phyloP scores from a whole-genome alignment of 2,113 vertebrate genomes.

The Zapornia atra region DNA sequence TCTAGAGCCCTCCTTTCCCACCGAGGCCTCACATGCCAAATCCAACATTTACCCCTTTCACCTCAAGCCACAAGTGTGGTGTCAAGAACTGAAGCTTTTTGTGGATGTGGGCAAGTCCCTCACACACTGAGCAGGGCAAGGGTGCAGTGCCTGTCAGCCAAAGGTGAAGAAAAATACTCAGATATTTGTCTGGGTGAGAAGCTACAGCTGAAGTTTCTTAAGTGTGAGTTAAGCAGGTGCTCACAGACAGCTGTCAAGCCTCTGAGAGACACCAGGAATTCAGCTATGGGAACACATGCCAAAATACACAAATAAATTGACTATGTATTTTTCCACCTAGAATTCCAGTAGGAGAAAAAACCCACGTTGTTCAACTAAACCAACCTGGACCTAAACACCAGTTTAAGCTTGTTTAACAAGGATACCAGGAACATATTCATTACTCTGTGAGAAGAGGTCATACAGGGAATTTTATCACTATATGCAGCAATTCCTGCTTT shows the following conservation, averaged over 20 bases:
- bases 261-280: background rate
- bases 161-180: background rate
- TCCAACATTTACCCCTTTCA: background rate
- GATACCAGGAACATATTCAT: background rate
- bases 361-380: background rate
- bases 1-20: background rate
- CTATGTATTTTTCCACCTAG: background rate
- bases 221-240: background rate
- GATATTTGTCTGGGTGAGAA: background rate
- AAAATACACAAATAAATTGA: background rate
- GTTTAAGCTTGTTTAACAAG: background rate
- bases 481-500: background rate
- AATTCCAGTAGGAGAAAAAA: background rate
- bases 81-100: background rate
- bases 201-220: background rate
- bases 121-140: background rate
- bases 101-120: background rate
- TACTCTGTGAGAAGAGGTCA: background rate
- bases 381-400: background rate
- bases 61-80: background rate
- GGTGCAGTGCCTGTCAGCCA: background rate
- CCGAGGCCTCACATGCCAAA: rapidly evolving
- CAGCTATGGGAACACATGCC: background rate
- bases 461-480: background rate
- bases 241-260: background rate